A percentile compares a stretch with the other conserved stretches of the same genome.
Evolutionary conservation across 1,140 invertebrate species (phyloP).

Genomic region (Drosophila melanica): DNA sequence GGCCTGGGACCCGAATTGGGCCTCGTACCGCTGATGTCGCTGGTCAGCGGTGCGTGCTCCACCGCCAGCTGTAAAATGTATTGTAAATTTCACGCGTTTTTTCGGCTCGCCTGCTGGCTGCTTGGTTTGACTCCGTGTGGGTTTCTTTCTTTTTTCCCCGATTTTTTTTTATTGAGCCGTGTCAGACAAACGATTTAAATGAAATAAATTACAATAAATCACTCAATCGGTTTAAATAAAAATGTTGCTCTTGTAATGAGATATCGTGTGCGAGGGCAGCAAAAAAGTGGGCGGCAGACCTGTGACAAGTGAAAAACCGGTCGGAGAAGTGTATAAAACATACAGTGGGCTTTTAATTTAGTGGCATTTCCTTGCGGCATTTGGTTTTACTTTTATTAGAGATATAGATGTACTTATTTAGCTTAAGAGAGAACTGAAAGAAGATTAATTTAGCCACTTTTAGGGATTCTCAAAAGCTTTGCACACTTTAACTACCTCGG

Average conservation of each 20-base stretch:
- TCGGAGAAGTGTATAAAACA: neutral
- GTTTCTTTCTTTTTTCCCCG: conserved; percentile 17
- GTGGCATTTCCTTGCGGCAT: neutral
- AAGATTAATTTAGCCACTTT: too few species aligned
- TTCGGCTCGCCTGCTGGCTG: conserved; percentile 29
- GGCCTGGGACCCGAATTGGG: conserved; percentile 7
- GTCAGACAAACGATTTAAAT: conserved; percentile 81
- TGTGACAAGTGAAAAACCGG: conserved; percentile 10
- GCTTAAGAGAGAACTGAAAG: neutral
- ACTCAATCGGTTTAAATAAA: conserved; percentile 79
- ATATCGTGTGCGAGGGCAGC: conserved; percentile 46
- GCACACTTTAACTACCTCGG: too few species aligned
- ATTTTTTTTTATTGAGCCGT: conserved; percentile 37
- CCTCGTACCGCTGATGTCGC: conserved; percentile 27
- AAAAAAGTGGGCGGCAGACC: conserved; percentile 7
- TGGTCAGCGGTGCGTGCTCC: conserved; percentile 59
- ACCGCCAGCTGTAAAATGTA: conserved; percentile 71
- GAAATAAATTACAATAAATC: conserved; percentile 80
- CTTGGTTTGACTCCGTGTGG: conserved; percentile 35
- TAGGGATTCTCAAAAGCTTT: too few species aligned
- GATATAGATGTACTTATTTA: neutral
- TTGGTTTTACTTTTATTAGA: neutral
- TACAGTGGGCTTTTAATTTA: neutral
- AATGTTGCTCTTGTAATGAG: conserved; percentile 75
- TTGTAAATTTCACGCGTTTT: conserved; percentile 68